Evolutionary conservation across 2,888 invertebrate species (phyloP).

Genomic region (Euplagia quadripunctaria): DNA sequence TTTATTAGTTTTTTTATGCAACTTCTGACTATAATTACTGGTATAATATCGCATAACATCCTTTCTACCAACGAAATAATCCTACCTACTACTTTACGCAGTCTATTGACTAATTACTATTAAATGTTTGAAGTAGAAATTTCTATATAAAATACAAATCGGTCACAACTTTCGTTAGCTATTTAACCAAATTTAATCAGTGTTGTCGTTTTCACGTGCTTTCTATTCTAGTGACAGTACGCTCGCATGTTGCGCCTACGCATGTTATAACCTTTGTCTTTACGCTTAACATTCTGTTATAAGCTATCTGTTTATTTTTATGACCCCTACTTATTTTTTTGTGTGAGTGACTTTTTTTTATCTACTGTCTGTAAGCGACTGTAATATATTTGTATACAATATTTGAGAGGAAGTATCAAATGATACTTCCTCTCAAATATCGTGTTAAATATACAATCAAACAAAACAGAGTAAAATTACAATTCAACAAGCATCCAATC

Average conservation of each 20-base stretch:
- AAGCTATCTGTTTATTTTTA: slow-evolving; percentile 8
- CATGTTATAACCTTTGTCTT: slow-evolving; percentile 45
- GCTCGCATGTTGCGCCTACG: slow-evolving; percentile 40
- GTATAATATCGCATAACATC: neutral
- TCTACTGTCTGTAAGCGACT: too few relatives aligned
- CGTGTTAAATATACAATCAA: too few relatives aligned
- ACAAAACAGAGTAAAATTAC: neutral
- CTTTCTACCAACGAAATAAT: neutral
- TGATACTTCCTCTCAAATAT: too few relatives aligned
- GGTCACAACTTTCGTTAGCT: slow-evolving; percentile 59
- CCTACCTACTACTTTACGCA: neutral
- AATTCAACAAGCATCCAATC: neutral
- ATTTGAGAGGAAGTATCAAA: too few relatives aligned
- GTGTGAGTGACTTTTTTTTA: neutral
- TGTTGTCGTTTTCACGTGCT: slow-evolving; percentile 62
- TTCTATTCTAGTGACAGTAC: slow-evolving; percentile 56
- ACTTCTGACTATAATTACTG: neutral
- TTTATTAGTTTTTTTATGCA: neutral
- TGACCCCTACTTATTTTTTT: neutral
- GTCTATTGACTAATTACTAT: slow-evolving; percentile 1
- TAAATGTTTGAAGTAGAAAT: slow-evolving; percentile 40
- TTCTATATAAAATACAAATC: slow-evolving; percentile 42
- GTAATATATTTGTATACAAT: too few relatives aligned
- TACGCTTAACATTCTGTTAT: slow-evolving; percentile 26
- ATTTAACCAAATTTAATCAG: slow-evolving; percentile 64